Evolutionary conservation across 1,140 invertebrate genomes (phyloP), one percentile per base, ranked within the genome.

Genomic region (Sipha flava): DNA sequence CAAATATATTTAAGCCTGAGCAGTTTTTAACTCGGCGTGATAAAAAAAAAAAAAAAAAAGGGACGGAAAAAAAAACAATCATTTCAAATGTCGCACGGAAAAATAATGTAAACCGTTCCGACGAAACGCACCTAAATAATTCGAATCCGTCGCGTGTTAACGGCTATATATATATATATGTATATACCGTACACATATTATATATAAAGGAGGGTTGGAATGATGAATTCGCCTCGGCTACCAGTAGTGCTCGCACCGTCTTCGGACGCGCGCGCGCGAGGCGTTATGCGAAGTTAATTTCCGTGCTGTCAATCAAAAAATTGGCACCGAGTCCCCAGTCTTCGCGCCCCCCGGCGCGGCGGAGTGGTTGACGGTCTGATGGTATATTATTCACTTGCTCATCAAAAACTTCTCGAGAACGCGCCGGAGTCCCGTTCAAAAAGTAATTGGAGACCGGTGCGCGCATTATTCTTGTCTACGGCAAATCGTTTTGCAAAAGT

Each of bases 301-400:
- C 73, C 73, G 73, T n/a, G 49, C 73, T 77, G 73, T 57, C 73
- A 77, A 59, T 77, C 73, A 77, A 77, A 77, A 77, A 59, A 77
- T 77, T 29, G 73, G 52, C 73, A 40, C 73, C 6, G 9, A 59
- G 2, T 43, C 47, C 45, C 45, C n/a, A n/a, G n/a, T n/a, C n/a
- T n/a, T 34, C 70, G 40, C 66, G 66, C 66, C 23, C 23, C 23
- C 26, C n/a, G n/a, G n/a, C n/a, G n/a, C n/a, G 7, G 31, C 49
- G 23, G 47, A 37, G 34, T 70, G 40, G 45, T 23, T 43, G 34
- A 59, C 21, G 34, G 40, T 70, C 40, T 43, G 34, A 59, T 23
- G 34, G 34, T 40, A 59, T 75, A 75, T 34, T 75, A 75, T 75
- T 77, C 73, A 59, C 52, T 77, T 43, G 73, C 16, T 57, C 70